Percentiles rank a stretch among this genome's conserved stretches.
Evolutionary conservation across 2,113 vertebrate species (phyloP).

Genomic region (Trinectes maculatus): DNA sequence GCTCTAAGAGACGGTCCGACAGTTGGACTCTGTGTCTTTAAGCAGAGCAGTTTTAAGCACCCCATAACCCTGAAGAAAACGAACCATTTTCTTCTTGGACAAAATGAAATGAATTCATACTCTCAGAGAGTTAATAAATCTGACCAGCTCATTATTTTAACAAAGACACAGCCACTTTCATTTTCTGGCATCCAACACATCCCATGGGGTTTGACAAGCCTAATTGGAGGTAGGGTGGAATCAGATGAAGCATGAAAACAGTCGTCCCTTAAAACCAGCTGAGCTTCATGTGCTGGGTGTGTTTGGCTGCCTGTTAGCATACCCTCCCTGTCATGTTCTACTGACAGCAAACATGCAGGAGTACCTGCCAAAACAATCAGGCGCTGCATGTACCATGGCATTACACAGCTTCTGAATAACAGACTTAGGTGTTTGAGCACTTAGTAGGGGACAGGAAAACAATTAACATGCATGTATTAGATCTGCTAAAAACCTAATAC

Average conservation of each 20-base stretch:
- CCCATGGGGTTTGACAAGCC: slow-evolving; percentile 42
- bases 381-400: background rate
- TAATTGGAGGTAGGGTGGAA: slow-evolving; percentile 36
- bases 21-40: background rate
- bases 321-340: background rate
- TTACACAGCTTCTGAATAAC: background rate
- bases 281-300: slow-evolving; percentile 40
- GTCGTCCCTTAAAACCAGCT: slow-evolving; percentile 42
- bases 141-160: slow-evolving; percentile 36
- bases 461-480: background rate
- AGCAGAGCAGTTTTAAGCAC: background rate
- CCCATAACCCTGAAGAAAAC: background rate
- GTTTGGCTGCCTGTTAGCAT: slow-evolving; percentile 42
- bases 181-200: slow-evolving; percentile 32
- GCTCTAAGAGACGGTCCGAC: background rate
- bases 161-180: slow-evolving; percentile 25
- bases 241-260: slow-evolving; percentile 51
- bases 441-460: background rate
- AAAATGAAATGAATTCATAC: background rate
- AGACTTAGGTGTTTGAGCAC: background rate
- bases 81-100: background rate
- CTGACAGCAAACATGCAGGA: slow-evolving; percentile 31
- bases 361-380: slow-evolving; percentile 26
- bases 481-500: background rate
- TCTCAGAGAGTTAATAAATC: background rate